Percentiles rank a stretch among this genome's conserved stretches.
phyloP scores from a whole-genome alignment of 2,797 vertebrate genomes.

The Morelia viridis region DNA sequence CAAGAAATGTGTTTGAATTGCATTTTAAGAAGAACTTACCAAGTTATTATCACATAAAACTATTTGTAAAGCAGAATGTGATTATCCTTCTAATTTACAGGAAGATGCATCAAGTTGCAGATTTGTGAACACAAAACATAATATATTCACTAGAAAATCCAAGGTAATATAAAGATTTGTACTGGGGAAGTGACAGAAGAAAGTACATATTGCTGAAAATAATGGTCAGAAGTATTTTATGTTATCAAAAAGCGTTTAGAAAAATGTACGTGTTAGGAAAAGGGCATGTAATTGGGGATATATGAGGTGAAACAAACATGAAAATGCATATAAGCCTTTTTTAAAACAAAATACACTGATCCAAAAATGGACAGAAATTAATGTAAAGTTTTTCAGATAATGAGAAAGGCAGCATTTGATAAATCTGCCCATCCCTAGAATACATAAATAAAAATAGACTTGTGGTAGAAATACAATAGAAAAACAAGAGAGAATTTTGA shows the following conservation, averaged over 20 bases:
- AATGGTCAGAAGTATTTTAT: background rate
- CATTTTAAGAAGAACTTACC: background rate
- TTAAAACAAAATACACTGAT: background rate
- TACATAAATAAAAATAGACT: background rate
- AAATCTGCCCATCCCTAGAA: background rate
- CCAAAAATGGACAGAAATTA: background rate
- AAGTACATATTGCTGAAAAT: background rate
- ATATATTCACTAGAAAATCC: too few species aligned
- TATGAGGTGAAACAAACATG: background rate
- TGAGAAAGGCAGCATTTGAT: background rate
- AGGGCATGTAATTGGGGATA: background rate
- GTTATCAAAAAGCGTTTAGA: background rate
- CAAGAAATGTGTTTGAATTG: background rate
- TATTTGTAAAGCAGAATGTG: background rate
- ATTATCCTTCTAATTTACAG: background rate
- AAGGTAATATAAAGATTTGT: background rate
- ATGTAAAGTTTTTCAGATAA: background rate
- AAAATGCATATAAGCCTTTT: background rate
- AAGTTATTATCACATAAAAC: background rate
- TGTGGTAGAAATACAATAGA: constrained; percentile 21
- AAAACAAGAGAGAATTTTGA: constrained; percentile 36
- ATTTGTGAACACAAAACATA: too few species aligned
- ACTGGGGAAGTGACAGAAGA: background rate
- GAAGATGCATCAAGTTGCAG: background rate
- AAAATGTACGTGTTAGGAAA: background rate